Conservation (phyloP, 2,113 vertebrate species). For the Aramus guarauna region DNA sequence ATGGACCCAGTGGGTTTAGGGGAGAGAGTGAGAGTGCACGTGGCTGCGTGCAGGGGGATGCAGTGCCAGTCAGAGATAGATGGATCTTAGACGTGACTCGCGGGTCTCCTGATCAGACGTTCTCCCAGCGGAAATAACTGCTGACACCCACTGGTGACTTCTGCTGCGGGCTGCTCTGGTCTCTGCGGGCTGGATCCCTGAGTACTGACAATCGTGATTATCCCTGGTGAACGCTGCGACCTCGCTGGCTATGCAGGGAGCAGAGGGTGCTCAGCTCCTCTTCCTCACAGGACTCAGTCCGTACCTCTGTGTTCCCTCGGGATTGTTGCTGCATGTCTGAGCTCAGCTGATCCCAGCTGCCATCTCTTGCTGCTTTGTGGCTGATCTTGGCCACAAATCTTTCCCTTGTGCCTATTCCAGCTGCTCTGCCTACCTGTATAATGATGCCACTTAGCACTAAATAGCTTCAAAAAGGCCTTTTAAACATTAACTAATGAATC, state of each 20-base stretch:
- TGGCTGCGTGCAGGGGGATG: fast-evolving
- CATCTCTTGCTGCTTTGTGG: background rate
- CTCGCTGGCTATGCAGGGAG: no score
- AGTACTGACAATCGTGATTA: background rate
- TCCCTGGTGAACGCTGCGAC: background rate
- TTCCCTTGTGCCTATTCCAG: background rate
- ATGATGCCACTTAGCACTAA: background rate
- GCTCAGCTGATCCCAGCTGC: background rate
- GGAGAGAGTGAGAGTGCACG: fast-evolving
- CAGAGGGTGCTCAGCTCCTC: background rate
- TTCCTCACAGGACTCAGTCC: background rate
- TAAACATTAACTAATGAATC: background rate
- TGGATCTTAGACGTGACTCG: background rate
- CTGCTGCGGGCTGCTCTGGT: background rate
- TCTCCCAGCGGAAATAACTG: background rate
- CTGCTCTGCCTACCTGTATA: background rate
- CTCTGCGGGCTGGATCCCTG: background rate
- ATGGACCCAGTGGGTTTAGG: fast-evolving
- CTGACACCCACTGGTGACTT: background rate
- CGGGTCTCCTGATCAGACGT: background rate
- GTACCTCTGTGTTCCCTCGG: background rate
- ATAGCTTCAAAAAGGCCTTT: background rate
- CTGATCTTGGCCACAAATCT: background rate
- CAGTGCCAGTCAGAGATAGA: background rate
- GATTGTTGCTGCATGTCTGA: fast-evolving